Percentiles rank a stretch among this genome's conserved stretches.
phyloP scores from a whole-genome alignment of 2,888 invertebrate genomes.

The Pheosia tremula region DNA sequence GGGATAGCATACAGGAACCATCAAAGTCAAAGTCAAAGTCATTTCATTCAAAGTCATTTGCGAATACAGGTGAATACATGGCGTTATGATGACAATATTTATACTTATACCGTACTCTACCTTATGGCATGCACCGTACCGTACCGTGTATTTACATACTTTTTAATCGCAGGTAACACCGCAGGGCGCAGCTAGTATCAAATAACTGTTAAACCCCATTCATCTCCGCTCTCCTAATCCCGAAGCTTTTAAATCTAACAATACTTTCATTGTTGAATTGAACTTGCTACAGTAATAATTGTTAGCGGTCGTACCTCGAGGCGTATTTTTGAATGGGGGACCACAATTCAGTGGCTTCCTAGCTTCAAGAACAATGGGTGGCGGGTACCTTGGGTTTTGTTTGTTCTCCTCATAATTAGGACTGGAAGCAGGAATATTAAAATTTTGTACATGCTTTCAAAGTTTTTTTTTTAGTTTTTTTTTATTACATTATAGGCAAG shows the following conservation, averaged over 20 bases:
- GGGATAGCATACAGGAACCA: no score
- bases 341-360: slow-evolving; percentile 36
- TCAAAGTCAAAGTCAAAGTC: no score
- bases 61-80: no score
- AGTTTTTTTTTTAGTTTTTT: no score
- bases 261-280: slow-evolving; percentile 52
- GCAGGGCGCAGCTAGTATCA: no score
- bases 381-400: slow-evolving; percentile 32
- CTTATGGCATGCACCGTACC: no score
- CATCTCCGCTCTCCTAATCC: slow-evolving; percentile 25
- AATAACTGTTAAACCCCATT: neutral
- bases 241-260: slow-evolving; percentile 40
- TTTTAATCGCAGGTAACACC: no score
- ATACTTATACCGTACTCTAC: no score
- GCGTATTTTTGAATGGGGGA: slow-evolving; percentile 51
- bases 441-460: neutral
- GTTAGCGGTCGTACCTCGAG: slow-evolving; percentile 41
- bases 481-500: no score
- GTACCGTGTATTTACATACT: no score
- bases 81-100: no score
- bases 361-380: slow-evolving; percentile 53
- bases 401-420: slow-evolving; percentile 55
- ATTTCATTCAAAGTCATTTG: no score
- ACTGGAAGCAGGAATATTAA: neutral
- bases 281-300: slow-evolving; percentile 53